A percentile compares a stretch with the other conserved stretches of the same genome.
Conservation (phyloP, 2,797 vertebrate species). For the Fistularia tabacaria region DNA sequence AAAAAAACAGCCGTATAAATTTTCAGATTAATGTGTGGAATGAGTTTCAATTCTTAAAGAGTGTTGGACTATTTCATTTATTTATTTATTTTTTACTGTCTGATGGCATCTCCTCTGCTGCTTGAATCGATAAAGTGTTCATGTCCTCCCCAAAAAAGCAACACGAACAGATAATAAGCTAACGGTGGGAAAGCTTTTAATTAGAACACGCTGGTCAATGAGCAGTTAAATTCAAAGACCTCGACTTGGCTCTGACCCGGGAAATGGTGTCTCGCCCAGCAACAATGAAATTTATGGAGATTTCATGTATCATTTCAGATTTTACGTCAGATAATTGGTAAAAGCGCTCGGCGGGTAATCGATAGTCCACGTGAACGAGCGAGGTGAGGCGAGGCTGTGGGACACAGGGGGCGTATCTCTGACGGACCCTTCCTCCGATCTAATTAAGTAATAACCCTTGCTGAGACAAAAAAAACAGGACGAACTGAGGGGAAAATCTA, state of each 20-base stretch:
- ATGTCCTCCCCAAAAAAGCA: too few species aligned
- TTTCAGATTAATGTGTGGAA: too few species aligned
- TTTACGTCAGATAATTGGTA: slow-evolving; percentile 43
- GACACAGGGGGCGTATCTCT: slow-evolving; percentile 26
- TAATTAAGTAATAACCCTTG: slow-evolving; percentile 62
- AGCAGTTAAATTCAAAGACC: slow-evolving; percentile 2
- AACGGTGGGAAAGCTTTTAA: slow-evolving; percentile 8
- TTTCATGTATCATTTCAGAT: slow-evolving; percentile 25
- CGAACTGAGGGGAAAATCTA: slow-evolving; percentile 51
- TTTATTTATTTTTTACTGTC: too few species aligned
- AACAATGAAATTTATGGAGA: slow-evolving; percentile 17
- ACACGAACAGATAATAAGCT: too few species aligned
- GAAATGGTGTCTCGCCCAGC: slow-evolving; percentile 1
- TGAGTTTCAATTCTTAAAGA: too few species aligned
- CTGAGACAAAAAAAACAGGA: slow-evolving; percentile 43
- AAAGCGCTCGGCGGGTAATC: slow-evolving; percentile 26
- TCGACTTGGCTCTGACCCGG: slow-evolving; percentile 4
- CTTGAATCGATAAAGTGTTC: too few species aligned
- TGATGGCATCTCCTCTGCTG: too few species aligned
- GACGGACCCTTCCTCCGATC: slow-evolving; percentile 33
- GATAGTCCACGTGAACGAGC: slow-evolving; percentile 21
- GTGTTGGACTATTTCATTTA: too few species aligned
- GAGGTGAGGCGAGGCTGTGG: slow-evolving; percentile 22
- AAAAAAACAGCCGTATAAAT: too few species aligned
- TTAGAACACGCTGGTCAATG: slow-evolving; percentile 17